phyloP scores from a whole-genome alignment of 2,888 invertebrate genomes.

The Ischnus inquisitorius region DNA sequence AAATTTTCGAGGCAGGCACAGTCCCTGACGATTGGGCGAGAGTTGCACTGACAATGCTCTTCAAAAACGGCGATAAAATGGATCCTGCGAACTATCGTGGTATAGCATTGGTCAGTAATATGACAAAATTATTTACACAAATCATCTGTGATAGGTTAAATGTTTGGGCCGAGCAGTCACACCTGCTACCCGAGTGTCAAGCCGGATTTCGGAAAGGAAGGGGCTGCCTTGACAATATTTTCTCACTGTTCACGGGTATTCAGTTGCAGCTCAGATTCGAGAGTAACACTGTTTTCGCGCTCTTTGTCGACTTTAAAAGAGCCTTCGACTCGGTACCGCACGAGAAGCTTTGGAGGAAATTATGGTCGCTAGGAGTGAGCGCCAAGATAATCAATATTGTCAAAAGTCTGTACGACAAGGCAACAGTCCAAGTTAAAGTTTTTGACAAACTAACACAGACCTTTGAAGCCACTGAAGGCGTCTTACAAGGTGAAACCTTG shows the following conservation, averaged over 20 bases:
- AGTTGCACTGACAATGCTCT: conserved; percentile 54
- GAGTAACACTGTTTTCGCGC: conserved; percentile 57
- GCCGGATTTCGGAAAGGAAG: conserved; percentile 62
- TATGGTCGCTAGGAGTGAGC: conserved; percentile 61
- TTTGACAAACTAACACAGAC: background rate
- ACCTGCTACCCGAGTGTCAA: conserved; percentile 65
- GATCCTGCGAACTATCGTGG: conserved; percentile 70
- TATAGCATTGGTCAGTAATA: conserved; percentile 66
- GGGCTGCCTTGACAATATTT: conserved; percentile 47
- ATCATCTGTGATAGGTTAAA: conserved; percentile 60
- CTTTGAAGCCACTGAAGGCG: conserved; percentile 43
- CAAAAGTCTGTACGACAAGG: conserved; percentile 53
- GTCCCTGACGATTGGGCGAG: conserved; percentile 39
- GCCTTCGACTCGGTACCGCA: conserved; percentile 68
- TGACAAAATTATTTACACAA: conserved; percentile 68
- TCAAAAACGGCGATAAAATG: conserved; percentile 67
- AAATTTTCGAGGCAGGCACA: conserved; percentile 25
- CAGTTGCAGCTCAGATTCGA: conserved; percentile 53
- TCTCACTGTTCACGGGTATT: conserved; percentile 29
- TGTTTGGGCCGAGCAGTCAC: conserved; percentile 59
- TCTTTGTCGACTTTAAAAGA: conserved; percentile 67
- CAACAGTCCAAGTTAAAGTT: conserved; percentile 33
- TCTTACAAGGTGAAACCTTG: conserved; percentile 63
- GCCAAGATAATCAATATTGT: conserved; percentile 65
- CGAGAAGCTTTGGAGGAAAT: conserved; percentile 61